Evolutionary conservation across 2,888 invertebrate species (phyloP), one percentile per base, ranked within the genome.

Genomic region (Conus canariensis): DNA sequence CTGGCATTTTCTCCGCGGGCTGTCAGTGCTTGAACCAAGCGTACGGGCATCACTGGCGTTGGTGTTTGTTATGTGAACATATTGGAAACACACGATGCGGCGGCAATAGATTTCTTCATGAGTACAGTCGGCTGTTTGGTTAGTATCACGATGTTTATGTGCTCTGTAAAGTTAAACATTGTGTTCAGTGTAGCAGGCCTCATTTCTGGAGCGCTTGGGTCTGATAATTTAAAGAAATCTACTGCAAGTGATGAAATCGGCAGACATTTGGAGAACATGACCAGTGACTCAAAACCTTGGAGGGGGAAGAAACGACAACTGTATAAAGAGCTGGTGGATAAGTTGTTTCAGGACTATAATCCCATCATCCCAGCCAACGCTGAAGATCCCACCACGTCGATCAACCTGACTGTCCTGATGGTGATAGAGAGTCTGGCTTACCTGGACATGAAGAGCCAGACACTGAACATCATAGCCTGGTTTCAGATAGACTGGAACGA

Each of bases 381-480:
- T 56, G 60, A 60, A 6, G 60, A 85, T 25, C 25, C 25, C n/a
- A 25, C 6, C 60, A 60, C 59, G 14, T 14, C 85, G 25, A 25
- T 85, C 12, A 85, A 85, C 85, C 16, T 85, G 25, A n/a, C 19
- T 25, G 60, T 85, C 16, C 5, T 60, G 60, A 85, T 85, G 85
- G 60, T 60, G 10, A n/a, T 85, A 10, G 60, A 85, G 25, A 59
- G 25, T 25, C 25, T 85, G 85, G 60, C 60, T 6, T 25, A 85
- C n/a, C 60, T 85, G 60, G 85, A 85, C 85, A 85, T 85, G 60
- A 85, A 60, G 85, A 60, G 60, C 25, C 85, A 85, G 85, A 85
- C 85, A 22, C 60, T 85, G 25, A 60, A 4, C 85, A 60, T 85
- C 60, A 60, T 60, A 6, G 85, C 60, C 25, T 85, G 85, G 85